Evolutionary conservation across 2,113 vertebrate species (phyloP).

Genomic region (Dromiciops gliroides): DNA sequence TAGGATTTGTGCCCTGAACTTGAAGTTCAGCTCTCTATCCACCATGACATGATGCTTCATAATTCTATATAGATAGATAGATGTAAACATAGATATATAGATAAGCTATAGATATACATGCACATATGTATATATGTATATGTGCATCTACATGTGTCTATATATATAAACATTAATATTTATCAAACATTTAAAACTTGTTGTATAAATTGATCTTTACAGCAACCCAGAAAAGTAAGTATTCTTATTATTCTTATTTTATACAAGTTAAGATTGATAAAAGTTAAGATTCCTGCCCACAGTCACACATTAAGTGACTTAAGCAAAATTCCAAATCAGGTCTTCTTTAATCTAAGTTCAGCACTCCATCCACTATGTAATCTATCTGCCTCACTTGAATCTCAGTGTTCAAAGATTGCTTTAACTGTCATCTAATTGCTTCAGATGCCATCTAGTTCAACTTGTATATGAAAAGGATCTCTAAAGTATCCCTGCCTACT

Average conservation of each 20-base stretch:
- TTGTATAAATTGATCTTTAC: background rate
- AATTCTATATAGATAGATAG: background rate
- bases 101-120: too few species aligned
- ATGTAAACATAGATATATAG: too few species aligned
- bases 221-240: background rate
- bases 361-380: background rate
- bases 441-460: background rate
- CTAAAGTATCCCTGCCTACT: background rate
- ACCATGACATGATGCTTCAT: background rate
- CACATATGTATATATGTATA: too few species aligned
- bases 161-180: background rate
- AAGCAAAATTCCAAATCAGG: background rate
- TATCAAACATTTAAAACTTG: background rate
- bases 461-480: background rate
- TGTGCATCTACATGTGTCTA: too few species aligned
- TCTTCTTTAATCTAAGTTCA: background rate
- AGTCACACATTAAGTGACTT: background rate
- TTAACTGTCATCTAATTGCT: background rate
- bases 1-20: background rate
- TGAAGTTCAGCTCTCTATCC: background rate
- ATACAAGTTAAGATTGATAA: background rate
- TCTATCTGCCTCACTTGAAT: background rate
- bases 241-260: background rate
- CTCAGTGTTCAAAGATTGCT: background rate
- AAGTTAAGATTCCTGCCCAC: background rate